A percentile compares a stretch with the other conserved stretches of the same genome.
These are phyloP conservation scores for Phortica okadai DNA, from an alignment of 2,888 invertebrate species.

Conservation along the genomic window DNA sequence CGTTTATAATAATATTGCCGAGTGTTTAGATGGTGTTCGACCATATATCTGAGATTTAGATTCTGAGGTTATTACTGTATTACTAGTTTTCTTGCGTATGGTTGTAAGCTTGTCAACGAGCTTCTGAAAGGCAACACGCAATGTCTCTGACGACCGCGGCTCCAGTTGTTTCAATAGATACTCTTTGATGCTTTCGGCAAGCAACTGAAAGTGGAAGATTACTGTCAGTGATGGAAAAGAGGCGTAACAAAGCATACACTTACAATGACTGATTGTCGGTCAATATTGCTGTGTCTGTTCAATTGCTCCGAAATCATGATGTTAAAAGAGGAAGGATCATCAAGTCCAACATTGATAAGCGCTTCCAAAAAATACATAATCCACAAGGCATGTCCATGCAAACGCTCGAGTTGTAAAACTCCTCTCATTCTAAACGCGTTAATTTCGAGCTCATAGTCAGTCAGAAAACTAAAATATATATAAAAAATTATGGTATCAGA, in stretches of 20 bases:
- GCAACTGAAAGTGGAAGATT: constrained; percentile 9
- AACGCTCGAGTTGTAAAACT: constrained; percentile 50
- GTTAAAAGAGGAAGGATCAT: constrained; percentile 52
- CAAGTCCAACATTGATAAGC: constrained; percentile 61
- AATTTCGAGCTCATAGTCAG: constrained; percentile 51
- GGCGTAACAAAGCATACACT: too few species aligned
- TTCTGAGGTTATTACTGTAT: too few species aligned
- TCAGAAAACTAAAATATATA: constrained; percentile 56
- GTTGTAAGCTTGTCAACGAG: constrained; percentile 48
- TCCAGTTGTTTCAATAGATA: constrained; percentile 47
- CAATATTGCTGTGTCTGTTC: not conserved
- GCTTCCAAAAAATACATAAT: constrained; percentile 55
- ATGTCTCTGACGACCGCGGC: constrained; percentile 50
- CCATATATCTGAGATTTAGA: too few species aligned
- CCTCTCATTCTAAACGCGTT: constrained; percentile 53
- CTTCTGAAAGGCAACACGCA: constrained; percentile 54
- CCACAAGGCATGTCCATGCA: constrained; percentile 57
- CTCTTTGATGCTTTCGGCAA: constrained; percentile 26
- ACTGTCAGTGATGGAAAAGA: too few species aligned
- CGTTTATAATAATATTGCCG: not conserved
- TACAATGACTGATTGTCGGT: too few species aligned
- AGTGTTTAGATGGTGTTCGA: not conserved
- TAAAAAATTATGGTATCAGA: not conserved
- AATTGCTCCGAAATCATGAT: constrained; percentile 44
- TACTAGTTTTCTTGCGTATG: not conserved